Evolutionary conservation across 2,797 vertebrate species (phyloP), one percentile per base, ranked within the genome.

Genomic region (Rhincodon typus): DNA sequence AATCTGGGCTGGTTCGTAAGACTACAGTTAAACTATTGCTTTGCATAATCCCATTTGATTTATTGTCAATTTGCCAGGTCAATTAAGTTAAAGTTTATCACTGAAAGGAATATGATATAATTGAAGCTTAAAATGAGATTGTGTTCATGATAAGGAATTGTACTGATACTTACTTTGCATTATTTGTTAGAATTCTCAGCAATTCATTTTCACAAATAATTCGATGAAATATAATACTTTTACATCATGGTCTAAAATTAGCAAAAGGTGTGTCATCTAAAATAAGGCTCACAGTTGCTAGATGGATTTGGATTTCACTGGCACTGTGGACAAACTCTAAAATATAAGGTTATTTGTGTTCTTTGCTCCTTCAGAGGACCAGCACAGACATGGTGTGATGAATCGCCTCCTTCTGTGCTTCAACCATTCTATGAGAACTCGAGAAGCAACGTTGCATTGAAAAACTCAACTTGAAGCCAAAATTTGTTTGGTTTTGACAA

Each of bases 61-160:
- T 72, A 50, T 38, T 69, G 19, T 42, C 62, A 23, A 25, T 94
- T 94, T 94, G n/a, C 38, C 15, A 66, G 88, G 82, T 62, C 34
- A n/a, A 91, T 91, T 21, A 88, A 91, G 21, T 57, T 91, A 66
- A 66, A 91, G 57, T 91, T 91, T 91, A 57, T 91, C n/a, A 84
- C 19, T 84, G n/a, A 1, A 72, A 94, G 30, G 25, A 66, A 94
- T 70, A 67, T 69, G 12, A 25, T 70, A 42, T 46, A 93, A 62
- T 62, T 94, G 38, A 23, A 94, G 42, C 67, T 72, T 46, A 94
- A 94, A 94, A 5, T 94, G 42, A 72, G 21, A 23, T 94, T 72
- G 67, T 30, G 25, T 46, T 72, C 27, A 30, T 50, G 27, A 70
- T 69, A 74, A 13, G 25, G 69, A 46, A 72, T 50, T 94, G 27